Percentiles rank a stretch among this genome's conserved stretches.
These are phyloP conservation scores for Psittacara wagleri DNA, from an alignment of 2,113 vertebrate genomes.

Conservation along the genomic window DNA sequence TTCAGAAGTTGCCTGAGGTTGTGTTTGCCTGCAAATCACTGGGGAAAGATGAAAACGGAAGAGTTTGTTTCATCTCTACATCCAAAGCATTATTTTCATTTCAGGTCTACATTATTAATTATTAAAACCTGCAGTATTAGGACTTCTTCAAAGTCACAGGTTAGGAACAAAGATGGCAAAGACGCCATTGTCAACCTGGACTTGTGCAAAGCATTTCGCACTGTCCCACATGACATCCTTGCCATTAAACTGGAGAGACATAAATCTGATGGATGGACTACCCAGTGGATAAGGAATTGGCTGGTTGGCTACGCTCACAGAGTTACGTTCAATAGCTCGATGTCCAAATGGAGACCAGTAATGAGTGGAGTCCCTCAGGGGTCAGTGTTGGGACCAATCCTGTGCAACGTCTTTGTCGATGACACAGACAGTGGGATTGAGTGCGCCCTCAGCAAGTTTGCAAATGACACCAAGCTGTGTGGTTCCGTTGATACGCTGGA, in stretches of 20 bases:
- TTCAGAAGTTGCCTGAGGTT: constrained; percentile 17
- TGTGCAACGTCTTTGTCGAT: neutral
- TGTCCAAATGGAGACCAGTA: neutral
- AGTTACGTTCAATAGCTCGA: neutral
- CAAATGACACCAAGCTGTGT: neutral
- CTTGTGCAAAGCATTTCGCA: neutral
- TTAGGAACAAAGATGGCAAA: neutral
- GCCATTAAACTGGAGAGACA: neutral
- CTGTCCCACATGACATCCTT: neutral
- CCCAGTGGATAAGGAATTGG: neutral
- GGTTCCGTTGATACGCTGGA: too few species aligned
- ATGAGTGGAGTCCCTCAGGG: neutral
- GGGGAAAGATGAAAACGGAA: constrained; percentile 32
- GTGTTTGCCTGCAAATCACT: constrained; percentile 8
- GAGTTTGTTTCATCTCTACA: neutral
- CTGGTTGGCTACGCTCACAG: too few species aligned
- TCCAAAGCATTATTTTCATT: constrained; percentile 21
- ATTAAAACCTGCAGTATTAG: neutral
- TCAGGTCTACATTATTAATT: neutral
- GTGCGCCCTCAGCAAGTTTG: neutral
- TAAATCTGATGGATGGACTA: neutral
- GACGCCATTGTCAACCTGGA: neutral
- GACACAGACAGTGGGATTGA: neutral
- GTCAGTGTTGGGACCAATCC: neutral
- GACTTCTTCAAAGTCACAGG: neutral